phyloP scores from a whole-genome alignment of 2,888 invertebrate species.

The Hecatera dysodea region DNA sequence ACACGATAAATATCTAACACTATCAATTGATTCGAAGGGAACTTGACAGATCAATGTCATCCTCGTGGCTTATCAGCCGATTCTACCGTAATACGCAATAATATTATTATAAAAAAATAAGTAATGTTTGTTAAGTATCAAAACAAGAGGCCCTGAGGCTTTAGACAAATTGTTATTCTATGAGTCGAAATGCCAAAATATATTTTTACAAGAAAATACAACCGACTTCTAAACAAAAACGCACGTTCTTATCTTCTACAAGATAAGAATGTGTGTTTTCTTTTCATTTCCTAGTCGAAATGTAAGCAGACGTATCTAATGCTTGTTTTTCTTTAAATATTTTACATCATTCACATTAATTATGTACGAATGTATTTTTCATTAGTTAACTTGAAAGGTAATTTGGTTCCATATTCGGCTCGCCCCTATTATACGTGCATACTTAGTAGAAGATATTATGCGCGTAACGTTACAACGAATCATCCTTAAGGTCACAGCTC shows the following conservation, averaged over 20 bases:
- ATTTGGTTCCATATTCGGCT: too few relatives aligned
- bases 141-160: not conserved
- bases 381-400: too few relatives aligned
- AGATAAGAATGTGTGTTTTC: slow-evolving; percentile 4
- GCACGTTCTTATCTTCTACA: slow-evolving; percentile 2
- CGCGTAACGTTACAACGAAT: too few relatives aligned
- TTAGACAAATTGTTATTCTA: not conserved
- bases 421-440: too few relatives aligned
- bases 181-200: not conserved
- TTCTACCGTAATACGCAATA: not conserved
- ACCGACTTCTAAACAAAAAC: too few relatives aligned
- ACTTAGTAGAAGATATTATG: too few relatives aligned
- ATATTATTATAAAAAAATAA: not conserved
- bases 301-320: not conserved
- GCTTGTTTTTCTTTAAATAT: slow-evolving; percentile 1
- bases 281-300: slow-evolving; percentile 8
- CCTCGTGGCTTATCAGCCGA: not conserved
- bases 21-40: slow-evolving; percentile 6
- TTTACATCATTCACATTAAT: not conserved
- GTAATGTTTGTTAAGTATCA: not conserved
- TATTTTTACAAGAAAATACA: too few relatives aligned
- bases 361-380: not conserved
- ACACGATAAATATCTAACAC: slow-evolving; percentile 10
- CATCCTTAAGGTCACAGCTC: too few relatives aligned
- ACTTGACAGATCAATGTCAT: slow-evolving; percentile 5